Conservation (phyloP, 2,797 vertebrate genomes). For the Dicrostonyx torquatus region DNA sequence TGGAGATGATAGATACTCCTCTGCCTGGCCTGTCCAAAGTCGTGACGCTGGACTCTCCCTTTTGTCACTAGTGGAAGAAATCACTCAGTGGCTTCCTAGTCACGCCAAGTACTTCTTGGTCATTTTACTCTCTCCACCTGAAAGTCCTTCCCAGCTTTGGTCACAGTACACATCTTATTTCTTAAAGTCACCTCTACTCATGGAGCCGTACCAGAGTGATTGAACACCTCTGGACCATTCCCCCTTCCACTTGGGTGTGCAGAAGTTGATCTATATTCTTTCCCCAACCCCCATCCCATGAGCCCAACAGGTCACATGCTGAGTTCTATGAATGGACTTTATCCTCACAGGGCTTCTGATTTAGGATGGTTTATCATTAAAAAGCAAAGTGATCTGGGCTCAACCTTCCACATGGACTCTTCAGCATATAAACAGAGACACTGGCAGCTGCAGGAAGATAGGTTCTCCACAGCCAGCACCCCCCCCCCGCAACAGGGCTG, state of each 20-base stretch:
- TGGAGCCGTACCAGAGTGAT: fast-evolving
- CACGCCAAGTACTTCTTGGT: fast-evolving
- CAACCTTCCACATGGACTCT: fast-evolving
- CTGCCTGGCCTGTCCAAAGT: fast-evolving
- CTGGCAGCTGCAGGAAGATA: background rate
- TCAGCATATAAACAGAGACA: fast-evolving
- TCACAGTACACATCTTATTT: too few species aligned
- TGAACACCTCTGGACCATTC: fast-evolving
- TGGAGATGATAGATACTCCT: too few species aligned
- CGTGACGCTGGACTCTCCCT: fast-evolving
- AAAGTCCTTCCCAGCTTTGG: fast-evolving
- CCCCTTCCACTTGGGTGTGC: fast-evolving
- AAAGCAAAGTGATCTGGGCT: background rate
- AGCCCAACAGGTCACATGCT: fast-evolving
- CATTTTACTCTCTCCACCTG: fast-evolving
- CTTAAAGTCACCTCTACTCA: background rate
- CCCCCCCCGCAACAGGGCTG: background rate
- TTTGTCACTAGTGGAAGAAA: background rate
- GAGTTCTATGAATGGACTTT: too few species aligned
- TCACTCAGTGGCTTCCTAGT: fast-evolving
- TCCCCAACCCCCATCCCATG: fast-evolving
- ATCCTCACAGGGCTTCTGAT: too few species aligned
- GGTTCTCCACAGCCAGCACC: background rate
- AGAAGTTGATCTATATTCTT: fast-evolving
- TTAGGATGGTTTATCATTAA: background rate